Percentiles rank a stretch among this genome's conserved stretches.
Evolutionary conservation across 2,113 vertebrate species (phyloP).

Genomic region (Marcusenius ussheri): DNA sequence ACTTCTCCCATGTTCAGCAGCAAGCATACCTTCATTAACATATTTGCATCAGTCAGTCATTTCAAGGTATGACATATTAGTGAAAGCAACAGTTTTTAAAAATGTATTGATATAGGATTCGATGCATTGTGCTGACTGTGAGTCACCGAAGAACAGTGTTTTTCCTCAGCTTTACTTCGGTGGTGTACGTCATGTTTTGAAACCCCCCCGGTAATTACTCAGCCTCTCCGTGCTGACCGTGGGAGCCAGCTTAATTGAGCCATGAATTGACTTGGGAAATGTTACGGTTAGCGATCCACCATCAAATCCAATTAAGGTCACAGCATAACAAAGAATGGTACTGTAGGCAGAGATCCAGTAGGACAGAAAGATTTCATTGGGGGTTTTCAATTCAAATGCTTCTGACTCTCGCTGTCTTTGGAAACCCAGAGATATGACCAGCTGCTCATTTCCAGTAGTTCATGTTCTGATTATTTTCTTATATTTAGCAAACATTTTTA

Average conservation of each 20-base stretch:
- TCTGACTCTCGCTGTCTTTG: not conserved
- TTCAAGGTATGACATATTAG: not conserved
- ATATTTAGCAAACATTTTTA: not conserved
- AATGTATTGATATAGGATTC: not conserved
- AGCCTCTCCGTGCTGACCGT: not conserved
- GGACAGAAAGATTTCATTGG: not conserved
- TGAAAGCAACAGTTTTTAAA: not conserved
- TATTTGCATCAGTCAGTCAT: not conserved
- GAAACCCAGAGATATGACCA: not conserved
- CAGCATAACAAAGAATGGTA: not conserved
- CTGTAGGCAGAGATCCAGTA: not conserved
- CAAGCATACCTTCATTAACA: not conserved
- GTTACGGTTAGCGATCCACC: not conserved
- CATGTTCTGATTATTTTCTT: not conserved
- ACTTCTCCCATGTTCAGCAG: not conserved
- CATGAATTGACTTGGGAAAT: not conserved
- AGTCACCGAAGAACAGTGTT: not conserved
- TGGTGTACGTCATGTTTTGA: not conserved
- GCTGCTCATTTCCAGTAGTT: not conserved
- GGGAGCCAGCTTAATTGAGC: not conserved
- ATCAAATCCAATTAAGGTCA: constrained; percentile 20
- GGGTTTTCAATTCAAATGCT: not conserved
- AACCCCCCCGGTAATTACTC: not conserved
- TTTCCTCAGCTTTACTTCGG: not conserved
- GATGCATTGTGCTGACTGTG: not conserved